Evolutionary conservation across 2,888 invertebrate genomes (phyloP), one percentile per base, ranked within the genome.

Genomic region (Norana najaformis): DNA sequence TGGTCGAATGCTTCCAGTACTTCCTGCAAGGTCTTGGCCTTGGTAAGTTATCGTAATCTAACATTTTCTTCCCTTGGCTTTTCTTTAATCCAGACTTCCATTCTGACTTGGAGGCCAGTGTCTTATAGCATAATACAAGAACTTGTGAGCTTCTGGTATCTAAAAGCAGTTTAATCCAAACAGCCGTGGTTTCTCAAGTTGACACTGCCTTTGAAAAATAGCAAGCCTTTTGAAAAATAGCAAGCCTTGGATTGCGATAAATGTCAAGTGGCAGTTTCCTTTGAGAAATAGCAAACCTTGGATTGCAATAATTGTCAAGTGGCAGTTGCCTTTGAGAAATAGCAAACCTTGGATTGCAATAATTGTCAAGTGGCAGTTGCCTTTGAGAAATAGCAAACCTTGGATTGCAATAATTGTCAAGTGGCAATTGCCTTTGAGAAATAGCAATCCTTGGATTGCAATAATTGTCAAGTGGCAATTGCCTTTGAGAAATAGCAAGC

Each of bases 21-120:
- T 97, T 98, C 96, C 97, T 97, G 95, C 98, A 98, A 95, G 98
- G 98, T 0, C 97, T 97, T 94, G 97, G 98, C 2, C 95, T 96
- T 92, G 96, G 95, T 95, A 92, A 93, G 95, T 93, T 36, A 20
- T 69, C 20, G 89, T 53, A 14, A 4, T 90, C 85, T 14, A 85
- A 14, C 85, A 36, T 36, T 85, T 85, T 85, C 83, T 18, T 53
- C 82, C 41, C 13, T 41, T 41, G 2, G 0, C 69, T 8, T n/a
- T n/a, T 69, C 69, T 11, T 69, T n/a, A 13, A 69, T 23, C 47
- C 23, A 11, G 4, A 16, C 11, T 53, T 53, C 23, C 30, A 8
- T 53, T 53, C 53, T 5, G 30, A 30, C 30, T 30, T 53, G 30
- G 30, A 30, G 53, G 53, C 69, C 69, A 69, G 69, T 69, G 30